phyloP scores from a whole-genome alignment of 2,888 invertebrate genomes.

The Parelbella ahira region DNA sequence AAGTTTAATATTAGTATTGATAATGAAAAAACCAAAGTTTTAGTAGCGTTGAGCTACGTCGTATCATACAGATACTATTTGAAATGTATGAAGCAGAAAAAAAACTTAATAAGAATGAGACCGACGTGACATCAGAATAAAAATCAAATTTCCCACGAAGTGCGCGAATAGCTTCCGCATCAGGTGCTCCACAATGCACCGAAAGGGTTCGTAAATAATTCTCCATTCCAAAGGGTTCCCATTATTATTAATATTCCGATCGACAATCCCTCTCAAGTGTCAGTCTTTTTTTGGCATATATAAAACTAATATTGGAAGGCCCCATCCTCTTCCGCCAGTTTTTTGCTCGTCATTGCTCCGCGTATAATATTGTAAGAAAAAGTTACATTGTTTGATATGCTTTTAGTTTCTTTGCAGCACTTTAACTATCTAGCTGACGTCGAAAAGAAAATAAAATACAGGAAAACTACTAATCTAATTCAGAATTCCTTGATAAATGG shows the following conservation, averaged over 20 bases:
- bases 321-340: slow-evolving; percentile 77
- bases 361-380: slow-evolving; percentile 56
- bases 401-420: slow-evolving; percentile 45
- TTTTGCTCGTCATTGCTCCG: slow-evolving; percentile 63
- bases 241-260: slow-evolving; percentile 72
- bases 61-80: too few species aligned
- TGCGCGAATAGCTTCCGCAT: slow-evolving; percentile 75
- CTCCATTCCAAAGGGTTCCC: slow-evolving; percentile 59
- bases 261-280: slow-evolving; percentile 71
- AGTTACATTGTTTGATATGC: slow-evolving; percentile 64
- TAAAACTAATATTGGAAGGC: slow-evolving; percentile 80
- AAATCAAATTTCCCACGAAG: slow-evolving; percentile 61
- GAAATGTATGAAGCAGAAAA: neutral
- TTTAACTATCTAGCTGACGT: too few species aligned
- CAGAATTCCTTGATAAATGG: slow-evolving; percentile 50
- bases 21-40: too few species aligned
- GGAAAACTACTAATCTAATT: slow-evolving; percentile 35
- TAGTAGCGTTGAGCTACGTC: too few species aligned
- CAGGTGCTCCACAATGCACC: slow-evolving; percentile 59
- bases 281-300: slow-evolving; percentile 69
- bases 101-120: neutral
- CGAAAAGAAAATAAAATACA: slow-evolving; percentile 24
- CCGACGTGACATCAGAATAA: slow-evolving; percentile 13
- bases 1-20: too few species aligned
- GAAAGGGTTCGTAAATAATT: slow-evolving; percentile 68